A percentile compares a stretch with the other conserved stretches of the same genome.
phyloP scores from a whole-genome alignment of 2,113 vertebrate genomes.

The Eira barbara region DNA sequence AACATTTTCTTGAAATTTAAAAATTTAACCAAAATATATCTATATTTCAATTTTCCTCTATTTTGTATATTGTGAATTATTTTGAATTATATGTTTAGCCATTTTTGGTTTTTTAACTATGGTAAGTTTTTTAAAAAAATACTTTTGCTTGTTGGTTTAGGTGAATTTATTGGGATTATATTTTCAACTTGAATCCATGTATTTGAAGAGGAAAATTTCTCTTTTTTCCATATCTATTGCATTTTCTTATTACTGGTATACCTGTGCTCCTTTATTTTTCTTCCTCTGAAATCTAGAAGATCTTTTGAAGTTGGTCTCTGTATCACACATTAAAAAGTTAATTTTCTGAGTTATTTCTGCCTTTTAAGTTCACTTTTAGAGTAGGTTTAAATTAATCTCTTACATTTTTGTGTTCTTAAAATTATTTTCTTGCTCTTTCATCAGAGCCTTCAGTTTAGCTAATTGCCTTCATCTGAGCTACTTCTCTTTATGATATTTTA shows the following conservation, averaged over 20 bases:
- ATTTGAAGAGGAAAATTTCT: not conserved
- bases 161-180: not conserved
- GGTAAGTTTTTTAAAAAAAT: not conserved
- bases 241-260: not conserved
- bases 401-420: constrained; percentile 11
- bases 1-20: not conserved
- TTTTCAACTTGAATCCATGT: not conserved
- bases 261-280: not conserved
- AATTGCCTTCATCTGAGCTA: not conserved
- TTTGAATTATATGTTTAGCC: not conserved
- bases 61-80: not conserved
- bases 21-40: not conserved
- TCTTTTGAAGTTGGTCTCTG: not conserved
- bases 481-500: not conserved
- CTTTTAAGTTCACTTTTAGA: not conserved
- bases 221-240: not conserved
- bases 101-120: not conserved
- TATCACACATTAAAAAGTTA: not conserved
- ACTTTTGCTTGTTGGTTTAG: not conserved
- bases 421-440: not conserved
- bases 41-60: not conserved
- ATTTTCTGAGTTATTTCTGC: constrained; percentile 24
- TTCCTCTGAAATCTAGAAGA: constrained; percentile 19
- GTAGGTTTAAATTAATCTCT: constrained; percentile 1
- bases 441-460: not conserved